Evolutionary conservation across 2,797 vertebrate species (phyloP), one percentile per base, ranked within the genome.

Genomic region (Gymnodraco acuticeps): DNA sequence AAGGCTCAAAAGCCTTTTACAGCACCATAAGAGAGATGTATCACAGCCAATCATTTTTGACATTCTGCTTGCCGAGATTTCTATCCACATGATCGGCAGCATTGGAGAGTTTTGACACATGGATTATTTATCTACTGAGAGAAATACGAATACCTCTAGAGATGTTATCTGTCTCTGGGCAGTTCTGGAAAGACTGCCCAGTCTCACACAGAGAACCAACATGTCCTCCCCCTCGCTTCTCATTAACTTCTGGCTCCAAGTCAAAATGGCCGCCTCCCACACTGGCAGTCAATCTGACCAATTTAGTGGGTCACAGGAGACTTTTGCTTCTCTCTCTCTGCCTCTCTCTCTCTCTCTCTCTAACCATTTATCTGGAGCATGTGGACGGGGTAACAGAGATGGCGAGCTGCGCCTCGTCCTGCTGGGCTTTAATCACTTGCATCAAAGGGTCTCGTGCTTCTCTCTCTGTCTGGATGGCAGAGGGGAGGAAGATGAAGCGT

Each of bases 241-340:
- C 89, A 73, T 92, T 87, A 88, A 88, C 81, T 88, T 50, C 77
- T 93, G 88, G 89, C 90, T 78, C 60, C 0, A 7, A 88, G 81
- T 91, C 88, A 92, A 93, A 84, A 92, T 91, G 88, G 90, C 84
- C 48, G 64, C 78, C 79, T 82, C 83, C 69, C 74, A 84, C 73
- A 54, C 81, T 82, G 86, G 86, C 87, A 89, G 77, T 88, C 84
- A 86, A 89, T 91, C 83, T 88, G 90, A 88, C 90, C 90, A 92
- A 89, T 93, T 93, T 91, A 84, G 80, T 77, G 91, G 90, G 86
- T 92, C 89, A 89, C 78, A 33, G 73, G 89, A 90, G 89, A 89
- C 89, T 87, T 90, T 89, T 87, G 86, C 86, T 90, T 68, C 56
- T 48, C 64, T 52, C 66, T 17, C 62, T 64, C 67, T 23, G 46